These are phyloP conservation scores for Strigamia transsilvanica DNA, from an alignment of 2,888 invertebrate genomes.

Conservation along the genomic window DNA sequence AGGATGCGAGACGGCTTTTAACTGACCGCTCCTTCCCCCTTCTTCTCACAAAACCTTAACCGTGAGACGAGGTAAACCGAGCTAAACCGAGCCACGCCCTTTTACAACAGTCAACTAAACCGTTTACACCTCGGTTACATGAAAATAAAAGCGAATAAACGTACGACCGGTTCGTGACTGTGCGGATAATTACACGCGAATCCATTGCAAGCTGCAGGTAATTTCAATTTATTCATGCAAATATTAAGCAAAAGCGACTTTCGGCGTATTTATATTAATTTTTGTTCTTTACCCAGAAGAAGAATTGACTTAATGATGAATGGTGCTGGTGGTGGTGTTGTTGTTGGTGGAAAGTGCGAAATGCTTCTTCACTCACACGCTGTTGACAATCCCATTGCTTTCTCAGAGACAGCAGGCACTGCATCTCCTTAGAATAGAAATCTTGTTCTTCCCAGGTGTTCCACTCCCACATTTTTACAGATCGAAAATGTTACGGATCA, in stretches of 20 bases:
- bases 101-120: not conserved
- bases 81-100: constrained; percentile 25
- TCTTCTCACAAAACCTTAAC: constrained; percentile 12
- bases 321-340: not conserved
- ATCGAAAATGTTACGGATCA: too few species aligned
- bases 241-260: not conserved
- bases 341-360: constrained; percentile 7
- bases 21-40: constrained; percentile 16
- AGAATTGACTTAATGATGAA: constrained; percentile 23
- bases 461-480: constrained; percentile 24
- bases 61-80: not conserved
- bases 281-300: not conserved
- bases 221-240: not conserved
- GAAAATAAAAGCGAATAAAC: too few species aligned
- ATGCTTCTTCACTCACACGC: constrained; percentile 16
- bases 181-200: too few species aligned
- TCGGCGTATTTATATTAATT: not conserved
- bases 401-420: not conserved
- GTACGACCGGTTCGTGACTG: too few species aligned
- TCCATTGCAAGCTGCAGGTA: too few species aligned
- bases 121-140: not conserved
- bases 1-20: constrained; percentile 21
- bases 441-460: constrained; percentile 14
- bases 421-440: constrained; percentile 10
- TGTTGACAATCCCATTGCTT: constrained; percentile 31